Conservation (phyloP, 2,113 vertebrate genomes). For the Clarias magur region DNA sequence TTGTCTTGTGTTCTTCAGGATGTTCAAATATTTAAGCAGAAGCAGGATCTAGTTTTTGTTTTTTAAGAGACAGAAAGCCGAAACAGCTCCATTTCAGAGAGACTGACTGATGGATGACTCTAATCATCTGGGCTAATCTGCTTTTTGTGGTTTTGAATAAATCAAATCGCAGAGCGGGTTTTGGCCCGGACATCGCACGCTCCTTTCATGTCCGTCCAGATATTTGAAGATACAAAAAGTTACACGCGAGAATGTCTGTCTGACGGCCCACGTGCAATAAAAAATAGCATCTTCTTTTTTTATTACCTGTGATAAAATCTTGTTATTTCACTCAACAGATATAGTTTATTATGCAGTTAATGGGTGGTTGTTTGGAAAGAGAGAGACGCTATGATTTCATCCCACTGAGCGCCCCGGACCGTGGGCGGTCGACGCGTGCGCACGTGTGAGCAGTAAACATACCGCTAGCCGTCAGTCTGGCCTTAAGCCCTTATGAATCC, state of each 20-base stretch:
- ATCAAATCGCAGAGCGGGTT: constrained; percentile 14
- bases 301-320: not conserved
- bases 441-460: not conserved
- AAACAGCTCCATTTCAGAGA: not conserved
- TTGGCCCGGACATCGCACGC: constrained; percentile 15
- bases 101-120: constrained; percentile 23
- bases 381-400: not conserved
- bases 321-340: not conserved
- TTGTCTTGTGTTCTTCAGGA: too few relatives aligned
- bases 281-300: not conserved
- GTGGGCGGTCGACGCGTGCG: not conserved
- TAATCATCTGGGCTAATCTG: constrained; percentile 42
- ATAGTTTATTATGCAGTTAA: not conserved
- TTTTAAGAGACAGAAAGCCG: constrained; percentile 5
- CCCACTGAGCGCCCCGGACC: not conserved
- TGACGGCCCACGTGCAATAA: not conserved
- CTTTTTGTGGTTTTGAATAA: constrained; percentile 36
- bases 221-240: not conserved
- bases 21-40: not conserved
- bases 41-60: not conserved
- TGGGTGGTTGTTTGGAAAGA: not conserved
- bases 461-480: not conserved
- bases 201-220: constrained; percentile 29
- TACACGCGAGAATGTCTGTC: not conserved
- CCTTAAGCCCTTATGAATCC: too few relatives aligned